Percentiles rank a stretch among this genome's conserved stretches.
These are phyloP conservation scores for Agelas oroides DNA, from an alignment of 37 sponge, comb jelly and placozoan species.

Conservation along the genomic window DNA sequence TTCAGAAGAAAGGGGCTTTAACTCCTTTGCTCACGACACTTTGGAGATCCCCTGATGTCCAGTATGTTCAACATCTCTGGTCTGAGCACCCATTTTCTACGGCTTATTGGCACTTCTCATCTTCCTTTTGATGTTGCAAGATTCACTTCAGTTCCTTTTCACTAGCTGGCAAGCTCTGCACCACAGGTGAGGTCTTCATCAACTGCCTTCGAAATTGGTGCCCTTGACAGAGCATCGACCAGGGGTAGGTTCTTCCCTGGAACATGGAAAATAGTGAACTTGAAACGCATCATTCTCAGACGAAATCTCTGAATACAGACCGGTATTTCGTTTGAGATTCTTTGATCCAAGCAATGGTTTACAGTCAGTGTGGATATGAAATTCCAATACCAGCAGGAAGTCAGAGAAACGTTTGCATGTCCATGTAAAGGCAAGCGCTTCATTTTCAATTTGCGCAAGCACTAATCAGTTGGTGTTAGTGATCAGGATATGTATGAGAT, in stretches of 20 bases:
- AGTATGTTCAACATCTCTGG: no score
- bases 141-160: slow-evolving; percentile 33
- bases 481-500: no score
- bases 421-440: no score
- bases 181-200: neutral
- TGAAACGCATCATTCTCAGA: slow-evolving; percentile 6
- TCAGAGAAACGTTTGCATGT: no score
- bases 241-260: slow-evolving; percentile 47
- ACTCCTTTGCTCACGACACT: no score
- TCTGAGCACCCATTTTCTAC: slow-evolving; percentile 3
- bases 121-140: slow-evolving; percentile 19
- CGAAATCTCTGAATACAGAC: slow-evolving; percentile 43
- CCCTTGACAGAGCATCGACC: slow-evolving; percentile 53
- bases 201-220: slow-evolving; percentile 17
- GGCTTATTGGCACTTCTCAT: slow-evolving; percentile 21
- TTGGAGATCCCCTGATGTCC: no score
- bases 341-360: slow-evolving; percentile 67
- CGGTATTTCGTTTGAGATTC: slow-evolving; percentile 40
- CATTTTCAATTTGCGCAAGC: no score
- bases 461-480: no score
- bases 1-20: no score
- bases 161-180: slow-evolving; percentile 4
- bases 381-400: slow-evolving; percentile 18
- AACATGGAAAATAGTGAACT: slow-evolving; percentile 50
- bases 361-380: slow-evolving; percentile 52